Evolutionary conservation across 2,113 vertebrate species (phyloP).

Genomic region (Archocentrus centrarchus): DNA sequence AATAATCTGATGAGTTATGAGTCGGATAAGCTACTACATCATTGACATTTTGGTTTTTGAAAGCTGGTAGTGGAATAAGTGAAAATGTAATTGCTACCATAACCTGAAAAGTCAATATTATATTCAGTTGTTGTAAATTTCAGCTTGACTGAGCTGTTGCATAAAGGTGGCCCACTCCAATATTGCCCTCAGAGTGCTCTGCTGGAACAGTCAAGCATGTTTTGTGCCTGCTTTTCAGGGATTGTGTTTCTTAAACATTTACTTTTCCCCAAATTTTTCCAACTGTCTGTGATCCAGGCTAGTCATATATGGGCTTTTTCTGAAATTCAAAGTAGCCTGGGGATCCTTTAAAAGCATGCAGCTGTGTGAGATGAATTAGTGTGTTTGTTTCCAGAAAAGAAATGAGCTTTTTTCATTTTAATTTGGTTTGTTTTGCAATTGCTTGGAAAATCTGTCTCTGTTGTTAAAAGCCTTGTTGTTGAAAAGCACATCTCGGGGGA

Average conservation of each 20-base stretch:
- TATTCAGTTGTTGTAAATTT: neutral
- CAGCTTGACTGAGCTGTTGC: neutral
- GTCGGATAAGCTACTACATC: neutral
- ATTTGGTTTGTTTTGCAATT: neutral
- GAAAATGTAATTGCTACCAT: neutral
- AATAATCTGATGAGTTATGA: neutral
- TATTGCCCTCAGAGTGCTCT: neutral
- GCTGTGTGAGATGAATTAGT: conserved; percentile 6
- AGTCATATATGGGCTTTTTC: neutral
- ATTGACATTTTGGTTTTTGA: neutral
- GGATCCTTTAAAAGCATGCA: conserved; percentile 1
- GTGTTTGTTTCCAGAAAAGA: conserved; percentile 17
- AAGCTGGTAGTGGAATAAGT: neutral
- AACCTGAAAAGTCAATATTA: neutral
- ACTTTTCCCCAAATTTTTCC: neutral
- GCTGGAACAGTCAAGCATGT: neutral
- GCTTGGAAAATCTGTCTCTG: conserved; percentile 17
- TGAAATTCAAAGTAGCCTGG: conserved; percentile 3
- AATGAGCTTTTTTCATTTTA: neutral
- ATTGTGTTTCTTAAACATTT: neutral
- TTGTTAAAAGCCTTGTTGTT: conserved; percentile 37
- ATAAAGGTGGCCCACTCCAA: neutral
- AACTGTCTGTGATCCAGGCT: neutral
- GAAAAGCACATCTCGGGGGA: conserved; percentile 33
- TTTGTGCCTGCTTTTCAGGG: neutral